Conservation (phyloP, 35 echinoderm and acorn worm species). For the Apostichopus parvimensis region DNA sequence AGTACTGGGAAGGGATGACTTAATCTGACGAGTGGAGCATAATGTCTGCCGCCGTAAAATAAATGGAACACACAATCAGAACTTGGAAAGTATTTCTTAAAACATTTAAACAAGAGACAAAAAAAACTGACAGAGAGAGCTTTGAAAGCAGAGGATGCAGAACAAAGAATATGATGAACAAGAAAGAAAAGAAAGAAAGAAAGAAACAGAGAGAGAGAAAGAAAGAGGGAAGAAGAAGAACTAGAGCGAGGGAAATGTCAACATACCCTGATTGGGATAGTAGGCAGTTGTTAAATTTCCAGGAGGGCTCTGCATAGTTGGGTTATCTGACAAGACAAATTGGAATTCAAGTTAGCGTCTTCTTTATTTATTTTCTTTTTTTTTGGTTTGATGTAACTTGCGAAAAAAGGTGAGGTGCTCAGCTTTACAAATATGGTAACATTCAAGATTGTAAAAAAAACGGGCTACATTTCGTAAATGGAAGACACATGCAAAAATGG, state of each 20-base stretch:
- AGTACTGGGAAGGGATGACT: no score
- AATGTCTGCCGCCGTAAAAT: no score
- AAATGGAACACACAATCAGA: no score
- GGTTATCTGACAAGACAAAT: constrained; percentile 65
- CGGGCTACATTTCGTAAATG: neutral
- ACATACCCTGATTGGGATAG: constrained; percentile 52
- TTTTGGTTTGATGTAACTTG: neutral
- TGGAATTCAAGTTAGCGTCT: constrained; percentile 44
- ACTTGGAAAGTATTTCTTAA: no score
- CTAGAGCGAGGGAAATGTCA: neutral
- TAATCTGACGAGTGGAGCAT: no score
- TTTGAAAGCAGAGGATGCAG: constrained; percentile 2
- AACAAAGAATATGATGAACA: neutral
- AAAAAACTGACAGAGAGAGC: neutral
- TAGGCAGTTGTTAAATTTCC: constrained; percentile 59
- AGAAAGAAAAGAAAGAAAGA: neutral
- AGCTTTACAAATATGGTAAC: constrained; percentile 16
- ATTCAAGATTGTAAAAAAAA: neutral
- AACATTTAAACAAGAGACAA: neutral
- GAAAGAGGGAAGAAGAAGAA: neutral
- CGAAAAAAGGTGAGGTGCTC: constrained; percentile 11
- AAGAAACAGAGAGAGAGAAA: neutral
- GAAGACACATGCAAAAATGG: neutral
- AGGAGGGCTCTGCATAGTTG: constrained; percentile 48
- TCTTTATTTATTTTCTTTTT: constrained; percentile 16